Evolutionary conservation across 2,113 vertebrate species (phyloP), one percentile per base, ranked within the genome.

Genomic region (Crocuta crocuta): DNA sequence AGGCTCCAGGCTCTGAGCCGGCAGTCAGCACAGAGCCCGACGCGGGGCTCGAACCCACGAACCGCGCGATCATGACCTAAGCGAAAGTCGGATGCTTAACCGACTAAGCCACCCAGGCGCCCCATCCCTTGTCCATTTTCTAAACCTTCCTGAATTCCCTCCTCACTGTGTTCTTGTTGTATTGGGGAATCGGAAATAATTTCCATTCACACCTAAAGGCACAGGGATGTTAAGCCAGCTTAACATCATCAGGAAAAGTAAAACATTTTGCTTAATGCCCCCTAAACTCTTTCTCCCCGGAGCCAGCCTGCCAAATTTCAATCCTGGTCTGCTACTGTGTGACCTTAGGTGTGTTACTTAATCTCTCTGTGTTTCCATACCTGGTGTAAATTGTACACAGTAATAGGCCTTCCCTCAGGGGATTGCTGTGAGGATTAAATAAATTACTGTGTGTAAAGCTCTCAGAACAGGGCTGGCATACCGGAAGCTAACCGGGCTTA

Each of bases 401-500:
- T 31, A 24, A 8, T 10, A 70, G 71, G n/a, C 12, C n/a, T 68
- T 91, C n/a, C 50, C 7, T 71, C 28, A 1, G 1, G 26, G 45
- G 28, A 73, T 53, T 86, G 24, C n/a, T 74, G 2, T 39, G 80
- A n/a, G 43, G 39, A 13, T 35, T 71, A 2, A 48, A 7, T 83
- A 33, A 17, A 0, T 71, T 17, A 35, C 7, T 9, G 5, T 3
- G 13, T 0, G 1, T 73, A 10, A 48, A 91, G 58, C 43, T 76
- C 0, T 39, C 8, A 58, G 78, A 39, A n/a, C n/a, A 35, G 24
- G 16, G n/a, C 50, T 10, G 1, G 50, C 1, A 5, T 2, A 0
- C 1, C 17, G 10, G 48, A 4, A 66, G 31, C 21, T 61, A 21
- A 23, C 21, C 8, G 6, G 19, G 31, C 28, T 63, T 16, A 1